Percentiles rank a stretch among this genome's conserved stretches.
phyloP scores from a whole-genome alignment of 2,888 invertebrate genomes.

The Hipparchia sbordonii region DNA sequence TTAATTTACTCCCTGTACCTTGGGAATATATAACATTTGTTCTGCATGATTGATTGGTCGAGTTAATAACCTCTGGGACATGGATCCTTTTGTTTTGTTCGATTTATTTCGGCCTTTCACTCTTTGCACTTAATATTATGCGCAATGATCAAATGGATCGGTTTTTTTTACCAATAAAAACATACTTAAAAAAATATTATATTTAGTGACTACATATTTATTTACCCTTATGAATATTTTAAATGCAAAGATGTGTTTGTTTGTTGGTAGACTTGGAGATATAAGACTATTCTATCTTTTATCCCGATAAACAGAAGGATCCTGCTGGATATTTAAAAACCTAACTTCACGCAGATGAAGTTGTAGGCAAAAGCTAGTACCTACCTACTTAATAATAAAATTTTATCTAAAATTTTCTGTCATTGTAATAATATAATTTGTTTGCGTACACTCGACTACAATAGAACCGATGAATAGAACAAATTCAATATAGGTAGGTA shows the following conservation, averaged over 20 bases:
- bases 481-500: neutral
- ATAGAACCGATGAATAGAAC: neutral
- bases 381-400: too few relatives aligned
- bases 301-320: too few relatives aligned
- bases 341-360: too few relatives aligned
- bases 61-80: slow-evolving; percentile 20
- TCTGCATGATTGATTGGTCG: slow-evolving; percentile 22
- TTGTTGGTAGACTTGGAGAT: too few relatives aligned
- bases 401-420: neutral
- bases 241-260: neutral
- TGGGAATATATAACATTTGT: slow-evolving; percentile 20
- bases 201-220: neutral
- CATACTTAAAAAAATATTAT: neutral
- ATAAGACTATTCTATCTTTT: too few relatives aligned
- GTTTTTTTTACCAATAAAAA: slow-evolving; percentile 10
- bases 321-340: too few relatives aligned
- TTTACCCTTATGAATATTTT: slow-evolving; percentile 3
- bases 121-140: slow-evolving; percentile 19
- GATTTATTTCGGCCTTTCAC: slow-evolving; percentile 21
- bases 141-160: slow-evolving; percentile 11
- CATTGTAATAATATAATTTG: neutral
- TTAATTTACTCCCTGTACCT: slow-evolving; percentile 3
- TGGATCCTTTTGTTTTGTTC: slow-evolving; percentile 20
- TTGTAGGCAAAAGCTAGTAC: too few relatives aligned
- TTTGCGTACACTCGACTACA: neutral